These are phyloP conservation scores for Bos indicus DNA, from an alignment of 2,113 vertebrate genomes.

Conservation along the genomic window DNA sequence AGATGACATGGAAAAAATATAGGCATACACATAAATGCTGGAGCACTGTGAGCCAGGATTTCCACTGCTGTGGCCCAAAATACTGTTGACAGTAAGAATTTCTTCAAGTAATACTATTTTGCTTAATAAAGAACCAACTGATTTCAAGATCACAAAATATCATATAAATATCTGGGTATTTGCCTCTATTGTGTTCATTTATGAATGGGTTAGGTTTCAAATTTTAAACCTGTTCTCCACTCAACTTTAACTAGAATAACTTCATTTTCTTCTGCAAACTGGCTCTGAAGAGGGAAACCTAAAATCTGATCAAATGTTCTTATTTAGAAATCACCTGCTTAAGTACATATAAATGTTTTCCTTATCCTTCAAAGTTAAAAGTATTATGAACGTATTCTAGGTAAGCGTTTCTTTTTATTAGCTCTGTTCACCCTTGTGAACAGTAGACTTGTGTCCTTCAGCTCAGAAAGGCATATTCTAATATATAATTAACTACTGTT, in stretches of 20 bases:
- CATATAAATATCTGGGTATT: not conserved
- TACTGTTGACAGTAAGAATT: not conserved
- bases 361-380: not conserved
- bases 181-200: not conserved
- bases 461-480: not conserved
- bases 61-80: not conserved
- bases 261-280: not conserved
- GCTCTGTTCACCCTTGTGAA: not conserved
- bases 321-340: not conserved
- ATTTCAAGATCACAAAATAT: not conserved
- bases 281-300: not conserved
- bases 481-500: not conserved
- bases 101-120: not conserved
- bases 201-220: not conserved
- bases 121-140: not conserved
- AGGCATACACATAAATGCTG: not conserved
- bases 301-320: not conserved
- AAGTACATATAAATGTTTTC: not conserved
- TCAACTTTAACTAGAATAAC: not conserved
- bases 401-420: not conserved
- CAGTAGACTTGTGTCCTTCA: not conserved
- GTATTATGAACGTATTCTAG: not conserved
- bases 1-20: not conserved
- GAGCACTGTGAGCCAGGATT: not conserved
- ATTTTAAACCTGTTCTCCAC: not conserved